Conservation (phyloP, 1,140 invertebrate genomes). For the Drosophila ficusphila region DNA sequence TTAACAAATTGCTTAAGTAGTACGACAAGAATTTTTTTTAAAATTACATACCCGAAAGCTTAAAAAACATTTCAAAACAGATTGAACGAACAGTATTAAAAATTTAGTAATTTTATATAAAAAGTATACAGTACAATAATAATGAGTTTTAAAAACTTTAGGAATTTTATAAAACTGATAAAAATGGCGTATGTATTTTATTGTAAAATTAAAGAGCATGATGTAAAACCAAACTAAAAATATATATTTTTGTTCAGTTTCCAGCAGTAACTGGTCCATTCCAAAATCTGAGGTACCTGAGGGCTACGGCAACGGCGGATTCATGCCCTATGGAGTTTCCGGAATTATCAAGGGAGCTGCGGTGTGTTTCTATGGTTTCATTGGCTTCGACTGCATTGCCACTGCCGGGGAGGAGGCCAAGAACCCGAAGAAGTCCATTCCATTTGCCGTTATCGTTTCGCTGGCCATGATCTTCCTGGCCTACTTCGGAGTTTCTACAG, state of each 20-base stretch:
- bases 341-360: constrained; percentile 93
- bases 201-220: too few species aligned
- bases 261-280: constrained; percentile 88
- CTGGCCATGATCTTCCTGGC: constrained; percentile 92
- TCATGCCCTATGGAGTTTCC: constrained; percentile 91
- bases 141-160: too few species aligned
- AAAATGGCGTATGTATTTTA: too few species aligned
- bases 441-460: constrained; percentile 93
- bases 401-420: constrained; percentile 94
- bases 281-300: constrained; percentile 86
- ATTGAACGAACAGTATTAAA: too few species aligned
- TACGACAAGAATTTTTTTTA: too few species aligned
- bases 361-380: constrained; percentile 96
- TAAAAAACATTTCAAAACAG: too few species aligned
- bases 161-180: too few species aligned
- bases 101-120: too few species aligned
- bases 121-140: too few species aligned
- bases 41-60: too few species aligned
- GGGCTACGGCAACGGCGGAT: constrained; percentile 89
- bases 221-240: not conserved
- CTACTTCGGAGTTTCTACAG: constrained; percentile 94
- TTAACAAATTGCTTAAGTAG: too few species aligned
- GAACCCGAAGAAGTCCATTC: constrained; percentile 94
- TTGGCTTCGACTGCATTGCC: constrained; percentile 95
- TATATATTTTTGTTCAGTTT: constrained; percentile 27